Conservation (phyloP, 1,140 invertebrate genomes). For the Euschistus heros region DNA sequence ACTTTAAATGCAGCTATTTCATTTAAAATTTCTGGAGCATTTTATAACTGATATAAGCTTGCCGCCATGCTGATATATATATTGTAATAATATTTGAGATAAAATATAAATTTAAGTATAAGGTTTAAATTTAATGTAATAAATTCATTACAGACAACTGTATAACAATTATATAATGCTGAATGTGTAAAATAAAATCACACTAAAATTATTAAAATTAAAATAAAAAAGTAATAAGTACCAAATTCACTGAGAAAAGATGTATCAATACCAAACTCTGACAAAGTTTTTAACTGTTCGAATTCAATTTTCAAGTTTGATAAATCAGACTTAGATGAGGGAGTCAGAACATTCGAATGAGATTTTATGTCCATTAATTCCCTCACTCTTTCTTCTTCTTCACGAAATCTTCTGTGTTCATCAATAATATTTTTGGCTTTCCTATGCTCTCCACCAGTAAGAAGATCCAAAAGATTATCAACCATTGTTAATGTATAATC, state of each 20-base stretch:
- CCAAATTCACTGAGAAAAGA: conserved; percentile 68
- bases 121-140: too few relatives aligned
- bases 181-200: too few relatives aligned
- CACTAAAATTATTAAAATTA: too few relatives aligned
- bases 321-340: conserved; percentile 7
- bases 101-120: too few relatives aligned
- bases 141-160: too few relatives aligned
- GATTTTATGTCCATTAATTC: conserved; percentile 38
- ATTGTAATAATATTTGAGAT: too few relatives aligned
- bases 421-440: conserved; percentile 59
- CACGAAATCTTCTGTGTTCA: conserved; percentile 46
- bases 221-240: conserved; percentile 31
- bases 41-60: too few relatives aligned
- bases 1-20: too few relatives aligned
- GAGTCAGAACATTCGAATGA: background rate
- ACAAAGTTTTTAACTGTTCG: conserved; percentile 56
- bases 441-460: conserved; percentile 74
- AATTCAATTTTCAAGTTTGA: conserved; percentile 57
- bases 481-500: conserved; percentile 73
- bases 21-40: too few relatives aligned
- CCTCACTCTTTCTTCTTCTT: conserved; percentile 50
- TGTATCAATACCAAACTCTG: conserved; percentile 73
- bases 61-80: too few relatives aligned
- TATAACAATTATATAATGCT: too few relatives aligned
- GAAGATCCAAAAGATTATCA: conserved; percentile 68